These are phyloP conservation scores for Abramis brama DNA, from an alignment of 2,113 vertebrate species.

Conservation along the genomic window DNA sequence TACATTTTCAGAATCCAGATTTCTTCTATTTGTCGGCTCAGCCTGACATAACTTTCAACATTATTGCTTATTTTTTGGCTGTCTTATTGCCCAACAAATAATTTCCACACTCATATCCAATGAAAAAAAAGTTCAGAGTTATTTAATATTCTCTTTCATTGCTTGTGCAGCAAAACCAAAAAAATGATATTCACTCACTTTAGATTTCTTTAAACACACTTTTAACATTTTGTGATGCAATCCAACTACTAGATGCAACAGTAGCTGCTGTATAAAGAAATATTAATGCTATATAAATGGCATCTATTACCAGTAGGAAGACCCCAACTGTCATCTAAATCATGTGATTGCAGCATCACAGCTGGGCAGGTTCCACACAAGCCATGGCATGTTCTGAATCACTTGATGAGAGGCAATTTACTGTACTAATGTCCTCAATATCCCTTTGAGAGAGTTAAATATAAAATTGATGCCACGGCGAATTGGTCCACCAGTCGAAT, in stretches of 20 bases:
- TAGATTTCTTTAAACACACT: neutral
- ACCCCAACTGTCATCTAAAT: slow-evolving; percentile 3
- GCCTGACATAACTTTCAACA: slow-evolving; percentile 1
- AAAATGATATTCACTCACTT: neutral
- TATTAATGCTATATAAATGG: neutral
- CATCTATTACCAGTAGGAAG: neutral
- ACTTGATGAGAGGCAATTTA: slow-evolving; percentile 34
- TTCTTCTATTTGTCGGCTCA: neutral
- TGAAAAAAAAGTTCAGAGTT: neutral
- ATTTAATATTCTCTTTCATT: slow-evolving; percentile 19
- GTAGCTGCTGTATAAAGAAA: slow-evolving; percentile 1
- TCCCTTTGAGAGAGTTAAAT: slow-evolving; percentile 28
- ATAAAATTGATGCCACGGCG: neutral
- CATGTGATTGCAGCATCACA: slow-evolving; percentile 3
- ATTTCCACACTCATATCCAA: neutral
- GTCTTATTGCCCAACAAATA: neutral
- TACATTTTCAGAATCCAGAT: neutral
- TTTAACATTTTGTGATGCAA: neutral
- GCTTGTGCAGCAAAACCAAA: neutral
- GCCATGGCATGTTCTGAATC: slow-evolving; percentile 22
- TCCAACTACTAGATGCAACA: neutral
- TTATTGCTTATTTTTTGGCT: neutral
- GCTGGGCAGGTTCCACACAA: slow-evolving; percentile 15
- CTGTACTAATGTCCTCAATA: slow-evolving; percentile 13
- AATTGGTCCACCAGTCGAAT: neutral